phyloP scores from a whole-genome alignment of 2,113 vertebrate species.

The Cephalopholis sonnerati region DNA sequence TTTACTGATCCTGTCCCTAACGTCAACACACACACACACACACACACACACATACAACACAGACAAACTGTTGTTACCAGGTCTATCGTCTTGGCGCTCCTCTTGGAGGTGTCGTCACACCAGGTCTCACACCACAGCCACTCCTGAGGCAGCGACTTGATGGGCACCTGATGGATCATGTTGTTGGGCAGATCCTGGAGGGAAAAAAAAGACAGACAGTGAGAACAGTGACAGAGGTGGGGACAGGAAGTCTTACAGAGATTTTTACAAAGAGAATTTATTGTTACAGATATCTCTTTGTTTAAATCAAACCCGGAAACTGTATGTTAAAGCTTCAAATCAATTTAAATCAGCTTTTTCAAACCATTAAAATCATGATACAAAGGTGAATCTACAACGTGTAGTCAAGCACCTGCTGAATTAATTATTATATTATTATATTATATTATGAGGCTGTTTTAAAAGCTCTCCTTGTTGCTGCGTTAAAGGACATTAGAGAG shows the following conservation, averaged over 20 bases:
- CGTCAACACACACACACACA: background rate
- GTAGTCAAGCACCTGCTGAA: background rate
- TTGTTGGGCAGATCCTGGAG: slow-evolving; percentile 97
- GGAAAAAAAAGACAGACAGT: background rate
- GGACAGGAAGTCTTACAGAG: background rate
- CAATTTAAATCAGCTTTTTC: background rate
- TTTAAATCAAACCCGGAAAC: background rate
- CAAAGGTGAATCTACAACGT: background rate
- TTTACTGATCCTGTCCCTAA: background rate
- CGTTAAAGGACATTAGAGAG: background rate
- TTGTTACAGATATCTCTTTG: background rate
- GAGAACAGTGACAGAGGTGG: background rate
- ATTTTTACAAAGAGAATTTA: background rate
- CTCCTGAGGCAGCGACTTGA: slow-evolving; percentile 98
- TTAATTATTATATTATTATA: no score
- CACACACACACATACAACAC: background rate
- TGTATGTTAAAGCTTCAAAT: background rate
- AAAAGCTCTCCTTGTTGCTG: background rate
- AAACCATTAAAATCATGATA: background rate
- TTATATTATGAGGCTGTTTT: background rate
- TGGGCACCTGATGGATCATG: slow-evolving; percentile 99
- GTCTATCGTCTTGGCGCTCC: slow-evolving; percentile 96
- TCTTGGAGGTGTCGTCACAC: slow-evolving; percentile 95
- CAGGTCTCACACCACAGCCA: slow-evolving; percentile 99
- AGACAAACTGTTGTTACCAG: slow-evolving; percentile 83